Evolutionary conservation across 2,888 invertebrate species (phyloP).

Genomic region (Hecatera dysodea): DNA sequence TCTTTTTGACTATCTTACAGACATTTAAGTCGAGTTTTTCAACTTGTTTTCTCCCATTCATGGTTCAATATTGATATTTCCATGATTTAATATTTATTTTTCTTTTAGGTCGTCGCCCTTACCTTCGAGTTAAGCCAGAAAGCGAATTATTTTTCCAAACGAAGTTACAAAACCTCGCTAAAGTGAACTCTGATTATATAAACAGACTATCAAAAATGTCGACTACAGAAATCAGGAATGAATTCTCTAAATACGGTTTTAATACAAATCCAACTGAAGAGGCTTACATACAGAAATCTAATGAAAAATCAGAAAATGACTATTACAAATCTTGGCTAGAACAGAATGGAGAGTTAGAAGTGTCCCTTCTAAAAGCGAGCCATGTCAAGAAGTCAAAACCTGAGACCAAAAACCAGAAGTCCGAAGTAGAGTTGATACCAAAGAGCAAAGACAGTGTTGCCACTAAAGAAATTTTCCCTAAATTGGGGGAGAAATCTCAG

Average conservation of each 20-base stretch:
- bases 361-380: slow-evolving; percentile 83
- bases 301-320: slow-evolving; percentile 83
- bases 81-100: slow-evolving; percentile 29
- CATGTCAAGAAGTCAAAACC: slow-evolving; percentile 79
- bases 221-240: slow-evolving; percentile 81
- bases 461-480: slow-evolving; percentile 76
- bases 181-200: slow-evolving; percentile 83
- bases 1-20: slow-evolving; percentile 85
- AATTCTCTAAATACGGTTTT: slow-evolving; percentile 86
- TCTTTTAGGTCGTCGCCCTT: slow-evolving; percentile 77
- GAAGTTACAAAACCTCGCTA: slow-evolving; percentile 82
- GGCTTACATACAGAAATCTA: slow-evolving; percentile 70
- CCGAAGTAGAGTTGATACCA: slow-evolving; percentile 86
- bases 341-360: slow-evolving; percentile 88
- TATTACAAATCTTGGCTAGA: slow-evolving; percentile 88
- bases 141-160: slow-evolving; percentile 86
- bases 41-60: slow-evolving; percentile 78
- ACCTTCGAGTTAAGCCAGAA: slow-evolving; percentile 85
- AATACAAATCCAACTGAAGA: slow-evolving; percentile 78
- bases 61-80: slow-evolving; percentile 79
- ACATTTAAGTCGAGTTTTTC: slow-evolving; percentile 81
- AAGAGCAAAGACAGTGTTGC: slow-evolving; percentile 77
- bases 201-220: slow-evolving; percentile 85
- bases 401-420: slow-evolving; percentile 78
- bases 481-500: slow-evolving; percentile 79